Evolutionary conservation across 1,140 invertebrate species (phyloP).

Genomic region (Carcinoscorpius rotundicauda): DNA sequence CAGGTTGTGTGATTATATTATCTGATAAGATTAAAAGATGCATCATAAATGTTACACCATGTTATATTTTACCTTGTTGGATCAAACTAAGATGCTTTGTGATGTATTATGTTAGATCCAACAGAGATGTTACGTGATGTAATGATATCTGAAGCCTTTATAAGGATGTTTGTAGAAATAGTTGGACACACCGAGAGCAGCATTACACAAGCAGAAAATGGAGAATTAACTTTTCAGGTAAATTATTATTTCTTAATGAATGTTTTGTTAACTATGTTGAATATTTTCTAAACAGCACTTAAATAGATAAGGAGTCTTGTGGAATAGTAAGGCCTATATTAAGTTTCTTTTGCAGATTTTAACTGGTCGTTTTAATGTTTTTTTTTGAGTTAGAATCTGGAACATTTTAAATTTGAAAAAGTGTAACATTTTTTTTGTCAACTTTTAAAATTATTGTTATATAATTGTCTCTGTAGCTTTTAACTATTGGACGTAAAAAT

Average conservation of each 20-base stretch:
- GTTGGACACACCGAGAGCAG: conserved; percentile 46
- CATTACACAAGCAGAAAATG: conserved; percentile 38
- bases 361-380: no score
- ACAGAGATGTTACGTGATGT: conserved; percentile 41
- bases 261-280: conserved; percentile 7
- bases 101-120: conserved; percentile 12
- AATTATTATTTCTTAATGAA: conserved; percentile 16
- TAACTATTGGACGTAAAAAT: no score
- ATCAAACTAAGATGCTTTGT: no score
- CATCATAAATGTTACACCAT: no score
- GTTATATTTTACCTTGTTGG: no score
- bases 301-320: background rate
- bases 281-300: background rate
- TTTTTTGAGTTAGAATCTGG: no score
- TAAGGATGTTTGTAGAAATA: conserved; percentile 50
- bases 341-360: background rate
- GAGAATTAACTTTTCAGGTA: conserved; percentile 43
- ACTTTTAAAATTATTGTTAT: no score
- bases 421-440: no score
- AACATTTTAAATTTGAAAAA: no score
- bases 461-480: no score
- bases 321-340: background rate
- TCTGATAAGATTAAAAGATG: no score
- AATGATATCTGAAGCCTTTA: conserved; percentile 50
- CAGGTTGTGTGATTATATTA: no score